Evolutionary conservation across 2,113 vertebrate species (phyloP), one percentile per base, ranked within the genome.

Genomic region (Spea multiplicata): DNA sequence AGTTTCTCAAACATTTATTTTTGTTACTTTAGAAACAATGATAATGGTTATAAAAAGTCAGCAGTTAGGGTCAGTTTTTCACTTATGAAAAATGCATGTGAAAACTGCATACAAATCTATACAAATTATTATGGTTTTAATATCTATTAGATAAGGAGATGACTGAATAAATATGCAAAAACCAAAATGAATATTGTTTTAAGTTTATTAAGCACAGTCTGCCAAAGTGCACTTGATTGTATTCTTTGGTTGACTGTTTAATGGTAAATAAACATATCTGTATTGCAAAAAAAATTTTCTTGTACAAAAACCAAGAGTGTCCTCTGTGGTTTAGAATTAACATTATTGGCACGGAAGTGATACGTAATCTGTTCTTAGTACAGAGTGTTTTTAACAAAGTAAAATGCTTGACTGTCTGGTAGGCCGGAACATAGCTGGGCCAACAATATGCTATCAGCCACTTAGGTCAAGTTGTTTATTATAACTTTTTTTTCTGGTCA

Each of bases 251-350:
- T 69, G 75, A 69, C 53, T 17, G 53, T 47, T 69, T 70, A 66
- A 52, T 46, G 61, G 16, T 61, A 13, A 59, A 10, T 70, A 69
- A 76, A 69, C 61, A 67, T 76, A 76, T 76, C n/a, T 44, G 17
- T 76, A 68, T 76, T 30, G 75, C 44, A 66, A 69, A 76, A 76
- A 67, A 57, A 49, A 69, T 76, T 64, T 68, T 69, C 52, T 16
- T 76, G 66, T 10, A 55, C 70, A 44, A 12, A 53, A 17, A 71
- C 50, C 14, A 71, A 55, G 45, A 69, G 67, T 61, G n/a, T 59
- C 5, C 55, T 8, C 14, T 59, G 55, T 59, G 55, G 55, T 59
- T 59, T 3, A 59, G 14, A 12, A 59, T 59, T 59, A 59, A 64
- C 57, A 30, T 68, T 68, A 68, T 57, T 76, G 74, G 64, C 8